Conservation (phyloP, 2,888 invertebrate species). For the Volucella inflata region DNA sequence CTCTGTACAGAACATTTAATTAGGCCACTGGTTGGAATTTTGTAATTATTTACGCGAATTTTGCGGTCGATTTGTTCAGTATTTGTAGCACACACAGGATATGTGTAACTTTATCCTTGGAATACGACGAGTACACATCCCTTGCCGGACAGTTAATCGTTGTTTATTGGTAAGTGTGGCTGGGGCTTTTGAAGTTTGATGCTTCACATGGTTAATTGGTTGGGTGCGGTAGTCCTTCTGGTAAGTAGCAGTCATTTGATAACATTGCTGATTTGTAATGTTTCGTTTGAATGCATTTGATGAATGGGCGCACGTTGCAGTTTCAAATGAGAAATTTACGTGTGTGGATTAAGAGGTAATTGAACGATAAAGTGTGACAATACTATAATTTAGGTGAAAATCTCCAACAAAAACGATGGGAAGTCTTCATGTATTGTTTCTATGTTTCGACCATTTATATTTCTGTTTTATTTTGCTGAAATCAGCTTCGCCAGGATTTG, state of each 20-base stretch:
- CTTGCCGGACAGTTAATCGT: conserved; percentile 53
- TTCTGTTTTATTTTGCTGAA: too few species aligned
- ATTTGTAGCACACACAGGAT: conserved; percentile 5
- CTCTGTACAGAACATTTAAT: conserved; percentile 54
- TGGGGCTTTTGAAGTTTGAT: conserved; percentile 40
- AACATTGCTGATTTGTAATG: conserved; percentile 65
- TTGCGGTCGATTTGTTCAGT: conserved; percentile 67
- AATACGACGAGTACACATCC: too few species aligned
- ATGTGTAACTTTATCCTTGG: not conserved
- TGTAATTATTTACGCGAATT: conserved; percentile 71
- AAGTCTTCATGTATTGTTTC: too few species aligned
- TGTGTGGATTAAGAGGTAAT: not conserved
- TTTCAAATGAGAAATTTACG: conserved; percentile 9
- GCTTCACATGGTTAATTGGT: not conserved
- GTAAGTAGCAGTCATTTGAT: conserved; percentile 65
- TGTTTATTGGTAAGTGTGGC: conserved; percentile 40
- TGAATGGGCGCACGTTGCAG: conserved; percentile 22
- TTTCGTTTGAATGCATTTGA: conserved; percentile 58
- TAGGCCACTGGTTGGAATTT: conserved; percentile 72
- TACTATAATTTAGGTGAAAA: too few species aligned
- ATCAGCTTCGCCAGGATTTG: too few species aligned
- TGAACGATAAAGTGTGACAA: not conserved
- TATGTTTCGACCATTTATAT: too few species aligned
- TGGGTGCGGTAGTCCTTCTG: conserved; percentile 15
- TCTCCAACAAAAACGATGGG: too few species aligned